These are phyloP conservation scores for Nesidiocoris tenuis DNA, from an alignment of 2,888 invertebrate species.

Conservation along the genomic window DNA sequence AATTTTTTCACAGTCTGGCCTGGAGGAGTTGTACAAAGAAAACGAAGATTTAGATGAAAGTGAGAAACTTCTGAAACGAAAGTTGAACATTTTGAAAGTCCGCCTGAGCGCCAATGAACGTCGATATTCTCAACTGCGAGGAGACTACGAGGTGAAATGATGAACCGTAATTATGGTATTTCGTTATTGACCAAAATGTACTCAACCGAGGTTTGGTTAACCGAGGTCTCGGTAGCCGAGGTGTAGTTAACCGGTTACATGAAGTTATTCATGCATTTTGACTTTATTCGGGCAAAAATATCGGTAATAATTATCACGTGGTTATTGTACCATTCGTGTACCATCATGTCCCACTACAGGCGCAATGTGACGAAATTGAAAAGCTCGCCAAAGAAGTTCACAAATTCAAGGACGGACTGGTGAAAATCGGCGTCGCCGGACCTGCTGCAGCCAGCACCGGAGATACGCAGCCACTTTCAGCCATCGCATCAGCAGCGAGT, in stretches of 20 bases:
- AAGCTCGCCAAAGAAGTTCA: conserved; percentile 17
- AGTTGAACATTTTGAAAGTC: conserved; percentile 25
- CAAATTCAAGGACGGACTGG: neutral
- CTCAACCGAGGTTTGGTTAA: too few relatives aligned
- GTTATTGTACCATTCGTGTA: too few relatives aligned
- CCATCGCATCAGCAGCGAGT: too few relatives aligned
- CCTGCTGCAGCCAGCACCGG: neutral
- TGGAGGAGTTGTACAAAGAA: conserved; percentile 35
- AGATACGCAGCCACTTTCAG: neutral
- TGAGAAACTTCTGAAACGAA: conserved; percentile 21
- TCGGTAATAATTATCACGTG: too few relatives aligned
- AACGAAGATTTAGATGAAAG: conserved; percentile 37
- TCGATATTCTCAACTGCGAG: conserved; percentile 9
- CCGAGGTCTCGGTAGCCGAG: too few relatives aligned
- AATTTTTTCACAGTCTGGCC: neutral
- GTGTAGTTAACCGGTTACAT: too few relatives aligned
- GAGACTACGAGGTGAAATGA: conserved; percentile 26
- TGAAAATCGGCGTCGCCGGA: neutral
- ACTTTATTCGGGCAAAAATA: too few relatives aligned
- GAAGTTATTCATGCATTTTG: too few relatives aligned
- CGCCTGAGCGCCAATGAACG: conserved; percentile 13
- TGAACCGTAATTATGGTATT: too few relatives aligned
- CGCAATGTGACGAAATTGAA: conserved; percentile 26
- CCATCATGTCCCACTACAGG: too few relatives aligned
- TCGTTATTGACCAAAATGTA: too few relatives aligned